Percentiles rank a stretch among this genome's conserved stretches.
Conservation (phyloP, 2,888 invertebrate genomes). For the Escarpia spicata region DNA sequence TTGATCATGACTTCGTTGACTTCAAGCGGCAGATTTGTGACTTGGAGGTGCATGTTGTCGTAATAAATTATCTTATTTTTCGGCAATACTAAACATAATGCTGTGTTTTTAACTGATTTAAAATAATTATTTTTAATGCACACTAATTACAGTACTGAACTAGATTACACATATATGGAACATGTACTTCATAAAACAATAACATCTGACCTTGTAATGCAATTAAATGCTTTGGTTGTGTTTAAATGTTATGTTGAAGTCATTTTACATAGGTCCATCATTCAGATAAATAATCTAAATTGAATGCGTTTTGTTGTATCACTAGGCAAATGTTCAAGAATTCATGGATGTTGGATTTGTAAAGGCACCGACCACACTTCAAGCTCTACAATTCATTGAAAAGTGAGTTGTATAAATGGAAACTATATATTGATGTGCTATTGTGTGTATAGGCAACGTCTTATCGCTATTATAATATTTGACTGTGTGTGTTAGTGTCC, state of each 20-base stretch:
- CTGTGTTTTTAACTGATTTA: background rate
- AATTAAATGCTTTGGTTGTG: background rate
- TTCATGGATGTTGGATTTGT: conserved; percentile 54
- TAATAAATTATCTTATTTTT: background rate
- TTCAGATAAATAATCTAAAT: background rate
- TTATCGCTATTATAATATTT: too few species aligned
- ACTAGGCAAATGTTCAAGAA: conserved; percentile 50
- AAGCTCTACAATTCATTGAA: conserved; percentile 65
- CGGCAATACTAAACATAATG: background rate
- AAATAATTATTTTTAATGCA: background rate
- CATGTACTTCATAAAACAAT: background rate
- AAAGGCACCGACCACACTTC: conserved; percentile 62
- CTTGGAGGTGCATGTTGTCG: conserved; percentile 70
- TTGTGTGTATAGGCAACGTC: background rate
- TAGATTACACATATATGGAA: background rate
- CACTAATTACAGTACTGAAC: background rate
- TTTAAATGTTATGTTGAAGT: background rate
- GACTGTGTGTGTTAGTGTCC: too few species aligned
- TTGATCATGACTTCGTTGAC: conserved; percentile 80
- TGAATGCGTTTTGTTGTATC: conserved; percentile 24
- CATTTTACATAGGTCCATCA: background rate
- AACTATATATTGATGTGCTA: background rate
- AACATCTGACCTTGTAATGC: conserved; percentile 34
- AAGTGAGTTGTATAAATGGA: conserved; percentile 46
- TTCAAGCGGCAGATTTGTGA: conserved; percentile 77